Conservation (phyloP, 1,140 invertebrate genomes). For the Lordiphosa mommai region DNA sequence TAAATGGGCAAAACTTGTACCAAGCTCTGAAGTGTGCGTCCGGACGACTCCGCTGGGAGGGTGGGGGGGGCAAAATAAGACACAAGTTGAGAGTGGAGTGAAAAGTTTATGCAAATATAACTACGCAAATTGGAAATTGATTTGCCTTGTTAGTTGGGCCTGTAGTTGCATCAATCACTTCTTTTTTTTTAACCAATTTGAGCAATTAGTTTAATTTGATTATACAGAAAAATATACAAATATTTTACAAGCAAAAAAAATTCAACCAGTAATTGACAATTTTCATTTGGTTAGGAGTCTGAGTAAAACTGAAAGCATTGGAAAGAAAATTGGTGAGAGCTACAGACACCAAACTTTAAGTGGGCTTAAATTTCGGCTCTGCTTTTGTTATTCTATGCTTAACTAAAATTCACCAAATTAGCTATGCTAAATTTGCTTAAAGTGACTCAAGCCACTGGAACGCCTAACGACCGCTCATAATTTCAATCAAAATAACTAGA, state of each 20-base stretch:
- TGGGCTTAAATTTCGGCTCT: too few species aligned
- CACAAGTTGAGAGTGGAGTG: conserved; percentile 17
- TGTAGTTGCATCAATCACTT: too few species aligned
- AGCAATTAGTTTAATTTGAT: not conserved
- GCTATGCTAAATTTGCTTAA: conserved; percentile 27
- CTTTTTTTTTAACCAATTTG: not conserved
- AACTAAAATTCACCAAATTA: conserved; percentile 7
- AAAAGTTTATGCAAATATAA: conserved; percentile 44
- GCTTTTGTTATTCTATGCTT: not conserved
- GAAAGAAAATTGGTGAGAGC: too few species aligned
- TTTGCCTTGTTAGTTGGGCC: conserved; percentile 34
- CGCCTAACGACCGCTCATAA: conserved; percentile 43
- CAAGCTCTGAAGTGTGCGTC: conserved; percentile 1
- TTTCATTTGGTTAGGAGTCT: too few species aligned
- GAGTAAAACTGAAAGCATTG: too few species aligned
- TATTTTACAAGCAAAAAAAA: too few species aligned
- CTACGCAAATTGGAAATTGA: conserved; percentile 38
- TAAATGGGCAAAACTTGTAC: conserved; percentile 33
- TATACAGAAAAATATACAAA: too few species aligned
- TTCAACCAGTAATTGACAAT: too few species aligned
- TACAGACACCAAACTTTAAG: too few species aligned
- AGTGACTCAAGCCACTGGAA: conserved; percentile 7
- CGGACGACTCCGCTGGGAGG: not conserved
- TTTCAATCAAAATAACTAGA: conserved; percentile 71
- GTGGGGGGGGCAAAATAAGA: not conserved